Evolutionary conservation across 2,113 vertebrate species (phyloP).

Genomic region (Orthonyx spaldingii): DNA sequence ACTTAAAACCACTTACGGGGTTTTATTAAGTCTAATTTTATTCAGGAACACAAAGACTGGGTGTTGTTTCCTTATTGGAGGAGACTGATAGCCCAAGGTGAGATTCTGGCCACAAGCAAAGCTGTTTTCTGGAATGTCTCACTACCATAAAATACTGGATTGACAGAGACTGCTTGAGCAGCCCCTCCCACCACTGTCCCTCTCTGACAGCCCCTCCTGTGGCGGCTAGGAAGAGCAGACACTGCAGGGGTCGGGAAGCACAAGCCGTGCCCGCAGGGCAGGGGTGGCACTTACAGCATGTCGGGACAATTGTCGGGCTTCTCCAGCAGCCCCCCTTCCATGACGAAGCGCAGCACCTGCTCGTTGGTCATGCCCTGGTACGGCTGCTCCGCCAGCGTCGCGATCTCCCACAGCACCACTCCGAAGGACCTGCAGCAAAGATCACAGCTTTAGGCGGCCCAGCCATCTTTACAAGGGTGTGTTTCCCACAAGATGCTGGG

Average conservation of each 20-base stretch:
- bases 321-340: conserved; percentile 97
- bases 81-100: neutral
- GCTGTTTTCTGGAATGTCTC: neutral
- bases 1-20: neutral
- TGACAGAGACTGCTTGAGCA: neutral
- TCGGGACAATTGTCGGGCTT: conserved; percentile 96
- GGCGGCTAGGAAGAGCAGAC: fast-evolving
- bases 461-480: fast-evolving
- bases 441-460: neutral
- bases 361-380: conserved; percentile 99
- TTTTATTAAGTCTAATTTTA: neutral
- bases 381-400: conserved; percentile 92
- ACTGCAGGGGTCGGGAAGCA: neutral
- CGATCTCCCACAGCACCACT: conserved; percentile 96
- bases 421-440: conserved; percentile 87
- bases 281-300: conserved; percentile 84
- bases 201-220: neutral
- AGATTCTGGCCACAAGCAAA: neutral
- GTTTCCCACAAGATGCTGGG: neutral
- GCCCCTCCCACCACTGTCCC: neutral
- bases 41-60: neutral
- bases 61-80: neutral
- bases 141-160: fast-evolving
- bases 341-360: conserved; percentile 97
- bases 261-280: fast-evolving